Evolutionary conservation across 2,113 vertebrate species (phyloP), one percentile per base, ranked within the genome.

Genomic region (Butorides virescens): DNA sequence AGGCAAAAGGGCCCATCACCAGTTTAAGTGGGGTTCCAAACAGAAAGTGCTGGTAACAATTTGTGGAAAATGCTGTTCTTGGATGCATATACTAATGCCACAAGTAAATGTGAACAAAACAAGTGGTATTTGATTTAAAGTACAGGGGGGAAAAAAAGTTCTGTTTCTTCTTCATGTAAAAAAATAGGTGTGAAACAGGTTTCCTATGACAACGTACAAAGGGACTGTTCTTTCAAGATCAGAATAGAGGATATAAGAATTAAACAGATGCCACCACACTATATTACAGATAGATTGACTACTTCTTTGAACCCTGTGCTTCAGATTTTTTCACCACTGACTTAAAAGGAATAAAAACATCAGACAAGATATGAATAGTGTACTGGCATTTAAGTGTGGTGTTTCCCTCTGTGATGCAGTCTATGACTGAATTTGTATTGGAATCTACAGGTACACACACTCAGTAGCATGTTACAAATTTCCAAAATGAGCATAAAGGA

Each of bases 281-380:
- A 8, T 15, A 27, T 25, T 47, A 53, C 0, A 0, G 59, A 80
- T 0, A 61, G 21, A 50, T 0, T 3, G 8, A 86, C 59, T 9
- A 39, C 3, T 27, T 26, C 29, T 26, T 44, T 5, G 18, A 90
- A 52, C 16, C 10, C 34, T 21, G 6, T 23, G 37, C 53, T 77
- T 27, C 50, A 20, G 9, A 9, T 11, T 67, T 73, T 67, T 49
- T 21, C 59, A 59, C 15, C 42, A 18, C 36, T 6, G 5, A 75
- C 26, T 82, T 84, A 26, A 67, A 74, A 87, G 17, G 37, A 80
- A 17, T 29, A 22, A 42, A 50, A 29, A 42, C 5, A 47, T 13
- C 20, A 62, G 15, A 58, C 6, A 47, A 59, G 52, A 37, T 12
- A 65, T 0, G 4, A 53, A 9, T 20, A 56, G 8, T 34, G 36